A percentile compares a stretch with the other conserved stretches of the same genome.
Evolutionary conservation across 2,113 vertebrate genomes (phyloP).

Genomic region (human): DNA sequence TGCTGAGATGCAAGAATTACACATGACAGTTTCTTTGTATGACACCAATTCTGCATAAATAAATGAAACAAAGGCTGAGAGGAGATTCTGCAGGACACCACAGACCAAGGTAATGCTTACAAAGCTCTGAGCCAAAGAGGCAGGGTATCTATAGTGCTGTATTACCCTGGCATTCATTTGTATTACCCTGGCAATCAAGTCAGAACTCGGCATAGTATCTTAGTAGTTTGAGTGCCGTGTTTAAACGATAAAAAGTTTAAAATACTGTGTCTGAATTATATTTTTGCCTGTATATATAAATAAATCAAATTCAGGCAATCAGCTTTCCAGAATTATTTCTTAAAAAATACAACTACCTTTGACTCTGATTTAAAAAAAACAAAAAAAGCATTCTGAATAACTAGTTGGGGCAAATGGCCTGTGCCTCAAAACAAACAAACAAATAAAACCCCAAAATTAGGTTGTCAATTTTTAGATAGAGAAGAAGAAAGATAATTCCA

Average conservation of each 20-base stretch:
- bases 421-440: neutral
- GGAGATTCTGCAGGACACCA: neutral
- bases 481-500: neutral
- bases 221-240: neutral
- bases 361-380: neutral
- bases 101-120: neutral
- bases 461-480: neutral
- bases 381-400: neutral
- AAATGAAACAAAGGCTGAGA: neutral
- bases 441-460: neutral
- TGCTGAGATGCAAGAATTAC: neutral
- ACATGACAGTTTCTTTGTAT: accelerated
- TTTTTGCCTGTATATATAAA: neutral
- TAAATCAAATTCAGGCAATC: neutral
- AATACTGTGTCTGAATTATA: neutral
- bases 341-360: neutral
- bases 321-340: neutral
- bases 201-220: neutral
- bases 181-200: neutral
- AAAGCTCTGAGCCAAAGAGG: neutral
- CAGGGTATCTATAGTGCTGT: accelerated
- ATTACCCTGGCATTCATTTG: neutral
- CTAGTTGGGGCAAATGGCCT: neutral
- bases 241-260: neutral
- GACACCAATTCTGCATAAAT: neutral